Conservation (phyloP, 2,888 invertebrate genomes). For the Polydrusus cervinus region DNA sequence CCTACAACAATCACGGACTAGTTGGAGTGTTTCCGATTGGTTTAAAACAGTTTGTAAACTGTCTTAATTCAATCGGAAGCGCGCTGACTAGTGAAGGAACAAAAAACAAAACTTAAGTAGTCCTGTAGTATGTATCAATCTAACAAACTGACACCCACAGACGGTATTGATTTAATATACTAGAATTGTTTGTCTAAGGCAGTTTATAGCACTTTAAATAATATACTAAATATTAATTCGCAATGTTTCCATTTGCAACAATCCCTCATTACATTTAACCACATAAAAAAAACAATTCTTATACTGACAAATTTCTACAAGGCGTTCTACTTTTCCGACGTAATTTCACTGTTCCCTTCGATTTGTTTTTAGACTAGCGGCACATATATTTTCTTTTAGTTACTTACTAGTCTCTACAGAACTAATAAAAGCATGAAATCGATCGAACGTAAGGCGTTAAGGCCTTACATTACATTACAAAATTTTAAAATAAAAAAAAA, state of each 20-base stretch:
- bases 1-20: too few species aligned
- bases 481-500: constrained; percentile 6
- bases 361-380: constrained; percentile 63
- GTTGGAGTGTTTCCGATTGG: too few species aligned
- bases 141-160: too few species aligned
- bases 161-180: too few species aligned
- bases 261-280: not conserved
- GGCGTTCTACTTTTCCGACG: not conserved
- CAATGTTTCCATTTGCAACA: not conserved
- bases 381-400: constrained; percentile 65
- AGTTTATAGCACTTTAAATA: too few species aligned
- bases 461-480: not conserved
- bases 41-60: too few species aligned
- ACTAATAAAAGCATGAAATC: constrained; percentile 25
- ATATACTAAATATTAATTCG: too few species aligned
- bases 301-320: not conserved
- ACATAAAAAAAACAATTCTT: not conserved
- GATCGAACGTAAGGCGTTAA: not conserved
- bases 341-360: constrained; percentile 49
- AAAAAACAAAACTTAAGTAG: too few species aligned
- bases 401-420: constrained; percentile 65
- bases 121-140: too few species aligned
- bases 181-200: too few species aligned
- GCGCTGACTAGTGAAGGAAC: too few species aligned
- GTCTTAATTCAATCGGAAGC: too few species aligned